Evolutionary conservation across 2,113 vertebrate species (phyloP).

Genomic region (Neolamprologus modestus): DNA sequence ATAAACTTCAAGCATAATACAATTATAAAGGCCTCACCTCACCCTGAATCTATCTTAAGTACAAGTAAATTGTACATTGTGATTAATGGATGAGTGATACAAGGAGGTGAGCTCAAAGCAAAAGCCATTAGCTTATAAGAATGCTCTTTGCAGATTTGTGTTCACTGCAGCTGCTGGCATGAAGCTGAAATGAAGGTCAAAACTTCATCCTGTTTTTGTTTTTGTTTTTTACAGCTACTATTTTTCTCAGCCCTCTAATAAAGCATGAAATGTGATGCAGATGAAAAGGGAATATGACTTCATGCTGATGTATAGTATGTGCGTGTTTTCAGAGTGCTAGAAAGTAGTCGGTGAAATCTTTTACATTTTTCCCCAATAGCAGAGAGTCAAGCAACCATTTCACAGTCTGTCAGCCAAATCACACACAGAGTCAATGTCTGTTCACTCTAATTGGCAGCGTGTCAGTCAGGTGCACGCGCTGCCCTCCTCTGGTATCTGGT

Average conservation of each 20-base stretch:
- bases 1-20: background rate
- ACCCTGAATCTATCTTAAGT: background rate
- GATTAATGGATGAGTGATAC: background rate
- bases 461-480: conserved; percentile 1
- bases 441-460: conserved; percentile 16
- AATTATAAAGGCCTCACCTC: background rate
- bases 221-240: background rate
- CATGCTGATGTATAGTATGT: background rate
- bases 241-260: background rate
- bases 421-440: background rate
- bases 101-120: background rate
- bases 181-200: conserved; percentile 18
- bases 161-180: background rate
- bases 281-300: background rate
- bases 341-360: background rate
- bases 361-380: background rate
- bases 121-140: background rate
- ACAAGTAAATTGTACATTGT: background rate
- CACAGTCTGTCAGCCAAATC: background rate
- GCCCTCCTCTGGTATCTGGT: conserved; percentile 3
- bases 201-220: conserved; percentile 2
- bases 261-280: background rate
- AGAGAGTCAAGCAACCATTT: background rate
- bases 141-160: background rate
- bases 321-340: background rate